Base-by-base conservation (phyloP, 2,888 invertebrate genomes). In the Disparrhopalites patrizii region DNA sequence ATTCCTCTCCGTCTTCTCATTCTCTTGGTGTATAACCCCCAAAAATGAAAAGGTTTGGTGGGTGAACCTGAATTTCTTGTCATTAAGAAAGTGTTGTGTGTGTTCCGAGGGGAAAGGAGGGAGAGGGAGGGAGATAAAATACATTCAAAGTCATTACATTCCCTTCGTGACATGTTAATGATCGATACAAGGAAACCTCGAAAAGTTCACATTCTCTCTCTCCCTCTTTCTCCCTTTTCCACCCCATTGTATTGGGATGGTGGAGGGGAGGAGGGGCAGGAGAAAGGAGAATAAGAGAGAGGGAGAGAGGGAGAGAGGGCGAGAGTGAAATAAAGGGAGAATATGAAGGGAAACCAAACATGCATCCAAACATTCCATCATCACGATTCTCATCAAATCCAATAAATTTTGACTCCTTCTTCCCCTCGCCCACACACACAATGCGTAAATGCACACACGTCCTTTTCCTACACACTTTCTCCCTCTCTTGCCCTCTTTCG, bases 341-440 rank as follows among this genome's bases (percentile, higher is more conserved):
- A n/a, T n/a, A n/a, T n/a, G n/a, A n/a, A n/a, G n/a, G n/a, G n/a
- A 33, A 31, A 58, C 28, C 28, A 20, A 61, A 51, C 61, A 67
- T 67, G 66, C 66, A 63, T 62, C 52, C 27, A 54, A 63, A 54
- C 66, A 67, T 67, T 67, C 66, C 66, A 67, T 67, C 66, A 67
- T 66, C 62, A 52, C 57, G 57, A 56, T 62, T 66, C 54, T 55
- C 62, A 40, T 54, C 54, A 54, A 54, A 28, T 54, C 31, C 54
- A 47, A 47, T 47, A 47, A 47, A 47, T 28, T 30, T 31, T 54
- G n/a, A 23, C 38, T 38, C 20, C 33, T 20, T 36, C 10, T 55
- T 30, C 36, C 23, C 33, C 55, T 10, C 31, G n/a, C 13, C 55
- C 30, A 5, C 15, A 13, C 28, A 13, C 52, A 3, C 28, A 7